Evolutionary conservation across 2,888 invertebrate genomes (phyloP).

Genomic region (Agrotis ipsilon): DNA sequence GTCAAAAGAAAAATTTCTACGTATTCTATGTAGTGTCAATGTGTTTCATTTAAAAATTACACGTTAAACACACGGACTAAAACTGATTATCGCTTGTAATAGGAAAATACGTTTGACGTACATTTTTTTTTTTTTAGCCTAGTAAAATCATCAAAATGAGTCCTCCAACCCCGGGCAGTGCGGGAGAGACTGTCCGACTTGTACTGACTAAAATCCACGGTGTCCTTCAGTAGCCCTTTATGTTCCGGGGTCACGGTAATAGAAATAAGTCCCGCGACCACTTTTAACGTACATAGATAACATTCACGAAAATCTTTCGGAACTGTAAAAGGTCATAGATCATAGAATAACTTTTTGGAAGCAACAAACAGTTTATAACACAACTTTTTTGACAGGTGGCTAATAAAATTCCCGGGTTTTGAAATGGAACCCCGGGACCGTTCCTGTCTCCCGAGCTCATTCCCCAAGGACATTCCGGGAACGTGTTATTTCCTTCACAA

Average conservation of each 20-base stretch:
- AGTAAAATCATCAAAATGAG: no score
- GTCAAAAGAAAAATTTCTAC: no score
- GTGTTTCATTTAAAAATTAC: not conserved
- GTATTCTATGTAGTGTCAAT: no score
- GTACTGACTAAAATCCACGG: no score
- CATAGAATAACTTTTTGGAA: conserved; percentile 51
- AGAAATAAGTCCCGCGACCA: no score
- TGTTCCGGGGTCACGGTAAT: no score
- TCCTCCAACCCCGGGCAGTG: no score
- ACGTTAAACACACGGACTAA: not conserved
- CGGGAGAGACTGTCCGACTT: no score
- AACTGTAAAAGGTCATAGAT: conserved; percentile 22
- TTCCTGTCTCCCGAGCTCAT: conserved; percentile 96
- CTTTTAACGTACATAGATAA: no score
- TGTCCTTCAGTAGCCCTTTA: no score
- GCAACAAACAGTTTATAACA: conserved; percentile 36
- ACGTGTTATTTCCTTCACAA: conserved; percentile 96
- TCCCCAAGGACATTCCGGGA: conserved; percentile 94
- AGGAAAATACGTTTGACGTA: not conserved
- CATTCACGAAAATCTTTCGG: not conserved
- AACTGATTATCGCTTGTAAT: not conserved
- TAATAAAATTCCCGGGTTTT: conserved; percentile 94
- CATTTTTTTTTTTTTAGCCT: no score
- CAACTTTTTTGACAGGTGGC: conserved; percentile 91
- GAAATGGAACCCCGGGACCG: conserved; percentile 94